These are phyloP conservation scores for Brachypteracias leptosomus DNA, from an alignment of 2,113 vertebrate genomes.

Conservation along the genomic window DNA sequence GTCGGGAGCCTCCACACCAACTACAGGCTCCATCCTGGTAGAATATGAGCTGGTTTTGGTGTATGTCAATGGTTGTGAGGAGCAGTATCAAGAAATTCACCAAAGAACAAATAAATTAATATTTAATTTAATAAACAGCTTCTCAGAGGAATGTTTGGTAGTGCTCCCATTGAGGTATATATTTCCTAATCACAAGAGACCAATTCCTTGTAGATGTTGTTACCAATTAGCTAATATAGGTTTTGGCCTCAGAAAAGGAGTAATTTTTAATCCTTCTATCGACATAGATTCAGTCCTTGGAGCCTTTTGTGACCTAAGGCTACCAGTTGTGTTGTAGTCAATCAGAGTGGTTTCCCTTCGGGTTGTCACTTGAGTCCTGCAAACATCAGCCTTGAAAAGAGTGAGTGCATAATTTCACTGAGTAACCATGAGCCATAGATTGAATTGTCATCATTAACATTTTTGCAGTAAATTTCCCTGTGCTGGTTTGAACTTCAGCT, in stretches of 20 bases:
- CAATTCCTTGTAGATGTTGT: neutral
- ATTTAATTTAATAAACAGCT: neutral
- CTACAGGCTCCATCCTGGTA: neutral
- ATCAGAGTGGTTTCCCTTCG: neutral
- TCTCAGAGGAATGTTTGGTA: neutral
- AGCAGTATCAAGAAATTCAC: neutral
- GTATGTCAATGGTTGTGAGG: neutral
- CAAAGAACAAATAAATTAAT: too few relatives aligned
- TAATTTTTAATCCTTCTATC: neutral
- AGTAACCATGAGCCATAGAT: neutral
- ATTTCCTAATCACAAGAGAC: neutral
- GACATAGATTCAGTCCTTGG: neutral
- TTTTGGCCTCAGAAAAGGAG: neutral
- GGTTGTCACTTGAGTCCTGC: neutral
- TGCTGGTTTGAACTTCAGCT: constrained; percentile 20
- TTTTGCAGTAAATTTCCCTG: constrained; percentile 13
- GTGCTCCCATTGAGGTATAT: fast-evolving
- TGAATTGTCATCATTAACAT: constrained; percentile 14
- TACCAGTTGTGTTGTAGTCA: neutral
- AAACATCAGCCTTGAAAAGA: neutral
- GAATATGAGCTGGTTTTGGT: neutral
- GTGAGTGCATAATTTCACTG: neutral
- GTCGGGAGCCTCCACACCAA: neutral
- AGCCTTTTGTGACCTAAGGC: neutral
- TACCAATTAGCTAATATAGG: neutral